phyloP scores from a whole-genome alignment of 2,888 invertebrate genomes.

The Acanthosepion pharaonis region DNA sequence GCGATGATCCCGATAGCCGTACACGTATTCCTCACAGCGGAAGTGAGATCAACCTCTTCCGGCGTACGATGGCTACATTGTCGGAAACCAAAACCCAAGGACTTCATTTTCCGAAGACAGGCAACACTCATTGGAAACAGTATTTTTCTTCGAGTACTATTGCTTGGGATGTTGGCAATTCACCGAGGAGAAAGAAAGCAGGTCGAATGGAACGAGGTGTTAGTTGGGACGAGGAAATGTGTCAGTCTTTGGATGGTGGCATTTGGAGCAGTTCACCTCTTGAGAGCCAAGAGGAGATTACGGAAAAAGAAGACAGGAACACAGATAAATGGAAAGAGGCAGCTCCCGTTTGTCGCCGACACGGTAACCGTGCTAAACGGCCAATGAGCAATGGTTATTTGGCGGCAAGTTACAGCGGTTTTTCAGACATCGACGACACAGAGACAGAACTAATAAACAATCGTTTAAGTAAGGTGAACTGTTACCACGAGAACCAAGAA shows the following conservation, averaged over 20 bases:
- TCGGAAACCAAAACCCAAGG: neutral
- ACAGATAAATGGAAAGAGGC: neutral
- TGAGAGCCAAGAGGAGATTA: neutral
- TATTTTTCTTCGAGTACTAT: neutral
- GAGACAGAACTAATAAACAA: neutral
- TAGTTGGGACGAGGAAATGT: neutral
- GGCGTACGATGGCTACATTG: neutral
- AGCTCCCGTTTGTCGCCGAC: neutral
- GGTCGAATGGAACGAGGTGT: neutral
- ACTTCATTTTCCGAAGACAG: neutral
- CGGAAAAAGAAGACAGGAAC: neutral
- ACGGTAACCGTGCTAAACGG: neutral
- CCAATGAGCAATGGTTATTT: neutral
- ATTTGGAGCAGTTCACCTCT: neutral
- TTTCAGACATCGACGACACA: neutral
- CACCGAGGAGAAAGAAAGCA: neutral
- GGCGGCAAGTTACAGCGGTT: neutral
- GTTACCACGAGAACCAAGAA: neutral
- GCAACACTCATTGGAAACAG: neutral
- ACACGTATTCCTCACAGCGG: neutral
- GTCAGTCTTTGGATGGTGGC: neutral
- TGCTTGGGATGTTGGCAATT: neutral
- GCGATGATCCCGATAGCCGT: neutral
- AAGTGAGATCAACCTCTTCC: constrained; percentile 33
- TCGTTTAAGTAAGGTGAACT: neutral